These are phyloP conservation scores for Xenus cinereus DNA, from an alignment of 2,113 vertebrate species.

Conservation along the genomic window DNA sequence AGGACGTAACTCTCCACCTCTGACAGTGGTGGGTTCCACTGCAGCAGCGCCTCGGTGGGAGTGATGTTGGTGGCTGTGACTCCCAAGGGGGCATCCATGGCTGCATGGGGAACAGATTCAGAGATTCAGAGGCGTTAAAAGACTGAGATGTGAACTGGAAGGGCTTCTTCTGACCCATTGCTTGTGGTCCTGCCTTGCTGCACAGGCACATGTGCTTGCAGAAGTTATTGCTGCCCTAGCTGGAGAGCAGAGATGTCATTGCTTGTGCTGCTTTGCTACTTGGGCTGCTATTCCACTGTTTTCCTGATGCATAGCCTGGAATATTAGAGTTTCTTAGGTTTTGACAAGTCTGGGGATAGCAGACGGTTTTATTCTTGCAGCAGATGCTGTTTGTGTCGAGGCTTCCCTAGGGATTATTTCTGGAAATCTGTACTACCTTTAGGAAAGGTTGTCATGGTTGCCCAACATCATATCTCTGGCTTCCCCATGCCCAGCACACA, in stretches of 20 bases:
- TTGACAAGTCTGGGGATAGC: neutral
- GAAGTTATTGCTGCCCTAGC: neutral
- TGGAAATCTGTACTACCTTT: neutral
- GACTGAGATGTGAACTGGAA: neutral
- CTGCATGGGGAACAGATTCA: constrained; percentile 65
- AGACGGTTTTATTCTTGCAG: neutral
- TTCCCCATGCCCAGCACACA: neutral
- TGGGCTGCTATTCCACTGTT: neutral
- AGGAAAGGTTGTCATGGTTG: neutral
- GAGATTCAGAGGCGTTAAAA: neutral
- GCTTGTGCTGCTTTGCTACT: neutral
- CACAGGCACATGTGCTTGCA: neutral
- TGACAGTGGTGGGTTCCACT: constrained; percentile 85
- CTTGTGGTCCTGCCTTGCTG: neutral
- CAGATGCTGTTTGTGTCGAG: neutral
- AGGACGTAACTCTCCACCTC: constrained; percentile 91
- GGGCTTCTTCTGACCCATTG: accelerated
- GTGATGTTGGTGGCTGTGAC: constrained; percentile 88
- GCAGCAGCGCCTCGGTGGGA: constrained; percentile 86
- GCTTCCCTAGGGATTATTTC: neutral
- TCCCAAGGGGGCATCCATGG: constrained; percentile 89
- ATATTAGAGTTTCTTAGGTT: neutral
- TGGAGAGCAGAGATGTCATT: neutral
- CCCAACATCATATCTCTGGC: neutral
- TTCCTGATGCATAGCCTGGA: neutral